A percentile compares a stretch with the other conserved stretches of the same genome.
phyloP scores from a whole-genome alignment of 2,888 invertebrate species.

The Drosophila nr. perissopoda region DNA sequence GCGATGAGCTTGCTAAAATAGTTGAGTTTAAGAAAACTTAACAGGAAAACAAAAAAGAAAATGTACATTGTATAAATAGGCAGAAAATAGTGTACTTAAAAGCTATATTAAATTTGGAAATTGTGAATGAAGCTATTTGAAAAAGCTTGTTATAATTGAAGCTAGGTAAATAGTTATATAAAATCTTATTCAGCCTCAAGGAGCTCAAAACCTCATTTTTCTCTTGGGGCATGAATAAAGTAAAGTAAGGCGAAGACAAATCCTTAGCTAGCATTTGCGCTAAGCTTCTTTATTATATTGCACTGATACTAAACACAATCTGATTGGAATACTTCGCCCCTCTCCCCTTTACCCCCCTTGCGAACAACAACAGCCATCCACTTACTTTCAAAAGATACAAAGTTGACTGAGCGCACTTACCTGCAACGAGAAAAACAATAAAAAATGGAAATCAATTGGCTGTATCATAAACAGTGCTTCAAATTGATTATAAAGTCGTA shows the following conservation, averaged over 20 bases:
- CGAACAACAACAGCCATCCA: background rate
- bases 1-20: slow-evolving; percentile 11
- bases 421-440: slow-evolving; percentile 58
- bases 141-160: background rate
- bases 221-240: background rate
- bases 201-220: background rate
- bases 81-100: background rate
- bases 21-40: background rate
- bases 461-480: slow-evolving; percentile 51
- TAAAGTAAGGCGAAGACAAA: too few species aligned
- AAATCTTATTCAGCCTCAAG: background rate
- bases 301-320: background rate
- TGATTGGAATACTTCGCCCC: background rate
- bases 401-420: slow-evolving; percentile 49
- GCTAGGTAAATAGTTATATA: background rate
- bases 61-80: background rate
- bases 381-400: slow-evolving; percentile 52
- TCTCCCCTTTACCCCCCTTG: too few species aligned
- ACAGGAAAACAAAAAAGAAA: background rate
- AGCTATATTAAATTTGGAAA: background rate
- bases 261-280: background rate
- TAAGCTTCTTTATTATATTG: background rate
- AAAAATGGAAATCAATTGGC: slow-evolving; percentile 61
- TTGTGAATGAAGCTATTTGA: background rate
- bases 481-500: slow-evolving; percentile 60